These are phyloP conservation scores for Antennarius maculatus DNA, from an alignment of 2,797 vertebrate species.

Conservation along the genomic window DNA sequence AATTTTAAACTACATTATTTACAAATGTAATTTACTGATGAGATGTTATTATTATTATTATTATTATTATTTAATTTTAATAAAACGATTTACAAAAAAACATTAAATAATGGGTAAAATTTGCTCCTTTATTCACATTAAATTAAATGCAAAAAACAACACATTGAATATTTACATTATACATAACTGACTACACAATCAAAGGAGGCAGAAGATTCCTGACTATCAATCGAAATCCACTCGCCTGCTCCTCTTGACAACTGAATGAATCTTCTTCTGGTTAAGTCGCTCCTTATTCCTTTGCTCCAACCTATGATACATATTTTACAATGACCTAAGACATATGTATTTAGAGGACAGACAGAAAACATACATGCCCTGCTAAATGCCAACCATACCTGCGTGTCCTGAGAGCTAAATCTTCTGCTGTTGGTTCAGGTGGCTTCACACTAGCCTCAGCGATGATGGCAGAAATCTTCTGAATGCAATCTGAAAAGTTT, in stretches of 20 bases:
- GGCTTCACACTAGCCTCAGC: conserved; percentile 80
- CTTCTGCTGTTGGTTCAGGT: conserved; percentile 79
- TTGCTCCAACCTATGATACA: conserved; percentile 85
- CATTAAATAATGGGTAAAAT: too few species aligned
- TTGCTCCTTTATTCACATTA: conserved; percentile 2
- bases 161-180: not conserved
- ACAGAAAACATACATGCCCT: not conserved
- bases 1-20: too few species aligned
- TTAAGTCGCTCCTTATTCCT: conserved; percentile 87
- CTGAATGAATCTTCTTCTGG: conserved; percentile 87
- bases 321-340: conserved; percentile 1
- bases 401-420: conserved; percentile 72
- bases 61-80: too few species aligned
- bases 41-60: too few species aligned
- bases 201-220: not conserved
- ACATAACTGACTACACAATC: not conserved
- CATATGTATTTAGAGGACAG: too few species aligned
- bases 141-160: not conserved
- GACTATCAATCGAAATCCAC: conserved; percentile 77
- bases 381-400: conserved; percentile 76
- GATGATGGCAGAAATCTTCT: conserved; percentile 90
- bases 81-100: too few species aligned
- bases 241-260: conserved; percentile 83
- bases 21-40: too few species aligned
- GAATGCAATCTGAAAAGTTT: conserved; percentile 88